Evolutionary conservation across 1,140 invertebrate species (phyloP).

Genomic region (Macrosteles quadrilineatus): DNA sequence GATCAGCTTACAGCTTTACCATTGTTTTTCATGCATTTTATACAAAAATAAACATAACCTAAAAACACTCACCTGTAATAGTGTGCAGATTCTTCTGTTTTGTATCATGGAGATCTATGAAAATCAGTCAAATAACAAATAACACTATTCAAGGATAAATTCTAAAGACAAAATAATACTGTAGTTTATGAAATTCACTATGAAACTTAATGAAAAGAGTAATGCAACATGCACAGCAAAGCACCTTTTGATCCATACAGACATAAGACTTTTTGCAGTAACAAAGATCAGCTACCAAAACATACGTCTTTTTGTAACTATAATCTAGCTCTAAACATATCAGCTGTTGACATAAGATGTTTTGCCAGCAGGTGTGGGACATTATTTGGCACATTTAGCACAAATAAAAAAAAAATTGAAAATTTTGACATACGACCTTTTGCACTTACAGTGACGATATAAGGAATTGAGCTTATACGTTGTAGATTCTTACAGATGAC

Average conservation of each 20-base stretch:
- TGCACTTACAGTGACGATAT: no score
- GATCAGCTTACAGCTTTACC: neutral
- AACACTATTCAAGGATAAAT: neutral
- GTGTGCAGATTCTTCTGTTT: neutral
- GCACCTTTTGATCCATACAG: no score
- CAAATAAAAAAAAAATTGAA: neutral
- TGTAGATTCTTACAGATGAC: no score
- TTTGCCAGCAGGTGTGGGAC: conserved; percentile 1
- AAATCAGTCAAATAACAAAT: neutral
- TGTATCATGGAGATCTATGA: neutral
- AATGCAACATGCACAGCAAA: no score
- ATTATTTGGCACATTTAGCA: conserved; percentile 4
- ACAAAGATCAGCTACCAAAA: conserved; percentile 11
- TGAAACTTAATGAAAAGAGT: neutral
- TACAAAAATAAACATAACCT: conserved; percentile 1
- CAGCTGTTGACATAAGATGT: conserved; percentile 21
- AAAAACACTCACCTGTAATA: neutral
- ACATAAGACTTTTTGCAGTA: conserved; percentile 21
- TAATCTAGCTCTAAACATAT: neutral
- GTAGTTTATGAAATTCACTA: neutral
- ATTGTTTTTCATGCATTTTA: neutral
- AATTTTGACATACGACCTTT: conserved; percentile 8
- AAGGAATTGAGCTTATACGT: neutral
- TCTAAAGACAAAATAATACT: neutral
- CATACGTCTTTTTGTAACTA: conserved; percentile 12